Base-by-base conservation (phyloP, 1,140 invertebrate species). In the Bombus sylvicola region DNA sequence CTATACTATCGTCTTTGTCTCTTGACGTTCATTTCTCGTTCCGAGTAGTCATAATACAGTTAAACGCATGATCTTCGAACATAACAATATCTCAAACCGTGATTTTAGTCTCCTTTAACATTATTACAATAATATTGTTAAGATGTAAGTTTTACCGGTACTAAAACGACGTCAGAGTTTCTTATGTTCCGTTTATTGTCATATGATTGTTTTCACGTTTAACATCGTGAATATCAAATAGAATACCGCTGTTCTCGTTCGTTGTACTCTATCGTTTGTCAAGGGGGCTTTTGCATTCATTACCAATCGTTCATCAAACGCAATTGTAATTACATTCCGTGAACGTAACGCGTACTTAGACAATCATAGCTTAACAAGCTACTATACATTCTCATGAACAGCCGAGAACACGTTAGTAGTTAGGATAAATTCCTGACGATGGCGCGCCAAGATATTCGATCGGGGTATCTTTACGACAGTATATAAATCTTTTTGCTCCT, bases 391-490 rank as follows among this genome's bases (percentile, higher is more conserved):
- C 68, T 47, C 13, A 25, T 1, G 53, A 75, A 82, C 89, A 85
- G 79, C 82, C 81, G 89, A 66, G 53, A 75, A 69, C 39, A 57
- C 43, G 79, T 43, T 43, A 62, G 79, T 88, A 90, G 90, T 91
- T 91, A 85, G 62, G 78, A 79, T 43, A 72, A 79, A 84, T 37
- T 81, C 89, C 90, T 88, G 81, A 87, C 84, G 90, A 91, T 91
- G 90, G 90, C 90, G 90, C 90, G 75, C 69, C 66, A 39, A 85
- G 85, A 89, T 89, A 90, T 76, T 39, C 84, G 80, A 88, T 81
- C 66, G 62, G 59, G 31, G 25, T 72, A 57, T 71, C 76, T 84
- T 84, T 84, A 80, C 83, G 66, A 84, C 34, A 15, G n/a, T 25
- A 6, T 53, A 66, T 84, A 84, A 84, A 85, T 81, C 77, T 73